Evolutionary conservation across 2,888 invertebrate species (phyloP).

Genomic region (Parnassius apollo): DNA sequence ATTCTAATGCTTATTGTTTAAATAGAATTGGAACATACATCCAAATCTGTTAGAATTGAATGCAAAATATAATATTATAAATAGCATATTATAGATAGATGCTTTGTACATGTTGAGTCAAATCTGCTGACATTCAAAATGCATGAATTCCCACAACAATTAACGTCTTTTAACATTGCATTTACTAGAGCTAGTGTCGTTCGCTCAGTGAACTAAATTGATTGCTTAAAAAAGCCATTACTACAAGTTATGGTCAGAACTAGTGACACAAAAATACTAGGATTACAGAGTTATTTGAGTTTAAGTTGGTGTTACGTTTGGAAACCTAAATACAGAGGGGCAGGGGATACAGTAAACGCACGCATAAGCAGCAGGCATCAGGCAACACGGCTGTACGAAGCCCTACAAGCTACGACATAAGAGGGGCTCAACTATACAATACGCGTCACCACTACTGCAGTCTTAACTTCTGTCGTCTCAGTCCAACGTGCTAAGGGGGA

Average conservation of each 20-base stretch:
- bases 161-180: not conserved
- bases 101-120: not conserved
- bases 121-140: not conserved
- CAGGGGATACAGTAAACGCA: not conserved
- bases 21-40: too few species aligned
- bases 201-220: not conserved
- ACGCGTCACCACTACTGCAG: conserved; percentile 42
- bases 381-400: conserved; percentile 31
- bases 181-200: not conserved
- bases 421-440: conserved; percentile 40
- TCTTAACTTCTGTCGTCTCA: conserved; percentile 31
- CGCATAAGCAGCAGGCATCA: conserved; percentile 1
- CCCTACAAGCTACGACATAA: conserved; percentile 39
- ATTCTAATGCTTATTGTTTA: too few species aligned
- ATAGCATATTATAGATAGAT: too few species aligned
- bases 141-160: not conserved
- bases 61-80: too few species aligned
- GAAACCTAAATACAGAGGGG: not conserved
- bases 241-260: not conserved
- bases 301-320: not conserved
- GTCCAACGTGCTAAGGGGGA: conserved; percentile 24
- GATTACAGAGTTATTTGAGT: not conserved
- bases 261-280: not conserved
- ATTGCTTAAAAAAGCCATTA: not conserved
- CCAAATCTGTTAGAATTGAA: too few species aligned